A percentile compares a stretch with the other conserved stretches of the same genome.
Conservation (phyloP, 2,888 invertebrate genomes). For the Latrodectus elegans region DNA sequence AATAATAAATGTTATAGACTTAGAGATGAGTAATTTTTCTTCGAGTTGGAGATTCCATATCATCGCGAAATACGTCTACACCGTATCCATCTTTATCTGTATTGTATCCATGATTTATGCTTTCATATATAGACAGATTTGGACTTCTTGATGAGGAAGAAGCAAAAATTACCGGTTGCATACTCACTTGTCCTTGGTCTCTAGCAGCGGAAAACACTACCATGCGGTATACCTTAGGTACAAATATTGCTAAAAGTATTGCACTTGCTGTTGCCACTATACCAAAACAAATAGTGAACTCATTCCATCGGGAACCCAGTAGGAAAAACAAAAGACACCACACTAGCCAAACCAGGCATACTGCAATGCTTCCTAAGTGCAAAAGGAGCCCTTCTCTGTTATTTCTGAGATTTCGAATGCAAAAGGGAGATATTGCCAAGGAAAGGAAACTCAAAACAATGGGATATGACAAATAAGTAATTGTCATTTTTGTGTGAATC, state of each 20-base stretch:
- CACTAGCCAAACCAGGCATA: constrained; percentile 79
- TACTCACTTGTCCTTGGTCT: constrained; percentile 77
- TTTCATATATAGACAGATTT: constrained; percentile 63
- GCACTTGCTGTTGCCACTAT: constrained; percentile 80
- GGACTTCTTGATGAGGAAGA: constrained; percentile 55
- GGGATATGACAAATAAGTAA: constrained; percentile 80
- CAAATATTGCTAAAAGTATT: constrained; percentile 80
- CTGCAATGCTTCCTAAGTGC: constrained; percentile 78
- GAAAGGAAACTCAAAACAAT: constrained; percentile 79
- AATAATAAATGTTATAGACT: too few relatives aligned
- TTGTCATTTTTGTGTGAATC: constrained; percentile 77
- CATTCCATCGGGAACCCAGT: constrained; percentile 73
- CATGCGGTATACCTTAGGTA: constrained; percentile 83
- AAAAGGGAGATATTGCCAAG: constrained; percentile 79
- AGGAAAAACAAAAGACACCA: constrained; percentile 80
- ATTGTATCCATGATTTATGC: constrained; percentile 65
- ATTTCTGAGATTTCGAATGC: constrained; percentile 81
- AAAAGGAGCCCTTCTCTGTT: constrained; percentile 80
- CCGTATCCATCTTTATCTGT: constrained; percentile 63
- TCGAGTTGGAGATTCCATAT: constrained; percentile 43
- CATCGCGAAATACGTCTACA: constrained; percentile 55
- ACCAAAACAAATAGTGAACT: constrained; percentile 80
- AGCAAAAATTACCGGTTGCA: constrained; percentile 71
- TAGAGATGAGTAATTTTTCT: constrained; percentile 62
- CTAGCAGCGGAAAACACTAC: constrained; percentile 79